Evolutionary conservation across 2,888 invertebrate species (phyloP).

Genomic region (Eupsilia transversa): DNA sequence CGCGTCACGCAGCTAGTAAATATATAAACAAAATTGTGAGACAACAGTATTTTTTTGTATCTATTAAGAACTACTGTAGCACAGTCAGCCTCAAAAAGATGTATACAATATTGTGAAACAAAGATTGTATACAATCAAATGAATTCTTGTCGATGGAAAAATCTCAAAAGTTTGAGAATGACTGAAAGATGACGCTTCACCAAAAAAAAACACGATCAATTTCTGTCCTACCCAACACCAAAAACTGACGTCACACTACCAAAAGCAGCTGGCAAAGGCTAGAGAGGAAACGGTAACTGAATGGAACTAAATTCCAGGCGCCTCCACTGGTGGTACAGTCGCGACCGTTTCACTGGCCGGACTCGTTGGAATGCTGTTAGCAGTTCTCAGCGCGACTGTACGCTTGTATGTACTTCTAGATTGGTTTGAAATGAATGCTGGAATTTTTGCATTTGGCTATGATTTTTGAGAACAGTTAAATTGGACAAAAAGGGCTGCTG

Average conservation of each 20-base stretch:
- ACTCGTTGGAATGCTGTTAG: conserved; percentile 81
- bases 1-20: too few relatives aligned
- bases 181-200: background rate
- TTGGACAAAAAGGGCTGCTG: background rate
- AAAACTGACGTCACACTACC: conserved; percentile 69
- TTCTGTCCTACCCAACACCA: background rate
- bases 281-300: conserved; percentile 88
- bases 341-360: conserved; percentile 76
- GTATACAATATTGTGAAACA: too few relatives aligned
- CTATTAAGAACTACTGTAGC: background rate
- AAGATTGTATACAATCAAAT: too few relatives aligned
- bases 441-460: background rate
- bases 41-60: too few relatives aligned
- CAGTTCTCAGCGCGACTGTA: conserved; percentile 69
- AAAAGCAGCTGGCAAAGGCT: conserved; percentile 88
- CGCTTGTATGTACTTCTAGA: conserved; percentile 30
- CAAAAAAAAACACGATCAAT: background rate
- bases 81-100: too few relatives aligned
- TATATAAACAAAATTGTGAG: too few relatives aligned
- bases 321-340: conserved; percentile 76
- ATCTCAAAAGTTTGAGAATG: too few relatives aligned
- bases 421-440: conserved; percentile 33
- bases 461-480: background rate
- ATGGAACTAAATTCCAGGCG: conserved; percentile 89
- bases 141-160: too few relatives aligned